Evolutionary conservation across 2,888 invertebrate species (phyloP), one percentile per base, ranked within the genome.

Genomic region (Seira musarum): DNA sequence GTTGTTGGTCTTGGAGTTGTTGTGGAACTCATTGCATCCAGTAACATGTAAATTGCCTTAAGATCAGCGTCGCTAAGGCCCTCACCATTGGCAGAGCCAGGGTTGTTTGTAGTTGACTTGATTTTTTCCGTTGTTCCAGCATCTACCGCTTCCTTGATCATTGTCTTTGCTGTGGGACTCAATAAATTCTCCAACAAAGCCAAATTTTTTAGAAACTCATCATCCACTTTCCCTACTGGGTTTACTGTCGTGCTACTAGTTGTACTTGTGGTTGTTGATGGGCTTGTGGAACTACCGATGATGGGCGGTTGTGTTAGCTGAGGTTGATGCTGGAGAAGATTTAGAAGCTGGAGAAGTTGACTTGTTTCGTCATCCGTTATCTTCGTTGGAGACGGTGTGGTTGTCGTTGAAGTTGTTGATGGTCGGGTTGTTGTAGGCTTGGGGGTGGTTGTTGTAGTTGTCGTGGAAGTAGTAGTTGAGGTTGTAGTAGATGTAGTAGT

Each of bases 1-100:
- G 82, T 79, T 19, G 82, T 64, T 1, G 69, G 40, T n/a, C 66
- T 53, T 30, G 70, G 24, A 15, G 77, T 30, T 22, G 67, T 35
- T 66, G 76, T 57, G 6, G 77, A 53, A n/a, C 71, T 69, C 64
- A 79, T 73, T 19, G 53, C 53, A n/a, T 83, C 84, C 49, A 85
- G 69, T 10, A 85, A 30, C 40, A 71, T 71, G 40, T 82, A 85
- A 70, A 85, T 85, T 5, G 79, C 75, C 71, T 82, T 80, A 19
- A 85, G 67, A 70, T 85, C 85, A 0, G 77, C 67, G 65, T 85
- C 84, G 17, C 78, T 76, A 1, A 85, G 49, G 0, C 82, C 82
- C 3, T 30, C n/a, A 5, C 24, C 64, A 22, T 8, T 63, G 13
- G 64, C n/a, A n/a, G n/a, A n/a, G n/a, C n/a, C n/a, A 13, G 66